Percentiles rank a stretch among this genome's conserved stretches.
Evolutionary conservation across 2,797 vertebrate species (phyloP).

Genomic region (Eulemur coronatus): DNA sequence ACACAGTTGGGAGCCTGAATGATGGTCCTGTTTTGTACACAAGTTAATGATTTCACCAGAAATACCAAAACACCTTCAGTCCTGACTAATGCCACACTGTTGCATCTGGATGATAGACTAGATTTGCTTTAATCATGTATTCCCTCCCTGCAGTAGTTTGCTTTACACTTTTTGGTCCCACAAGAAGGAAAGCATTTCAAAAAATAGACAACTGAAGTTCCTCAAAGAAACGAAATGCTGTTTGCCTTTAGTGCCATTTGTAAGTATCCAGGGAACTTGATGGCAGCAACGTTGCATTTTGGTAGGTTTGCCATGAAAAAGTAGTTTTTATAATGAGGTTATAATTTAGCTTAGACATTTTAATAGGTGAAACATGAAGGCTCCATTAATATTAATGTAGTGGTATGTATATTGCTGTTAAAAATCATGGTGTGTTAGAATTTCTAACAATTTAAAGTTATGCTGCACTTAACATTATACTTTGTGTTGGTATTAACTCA

Average conservation of each 20-base stretch:
- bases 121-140: constrained; percentile 39
- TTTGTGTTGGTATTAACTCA: not conserved
- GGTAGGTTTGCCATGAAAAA: constrained; percentile 39
- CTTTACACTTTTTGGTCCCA: constrained; percentile 6
- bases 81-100: constrained; percentile 29
- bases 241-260: constrained; percentile 56
- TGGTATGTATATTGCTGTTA: not conserved
- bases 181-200: constrained; percentile 55
- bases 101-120: constrained; percentile 33
- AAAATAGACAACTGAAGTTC: constrained; percentile 55
- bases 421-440: not conserved
- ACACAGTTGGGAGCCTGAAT: not conserved
- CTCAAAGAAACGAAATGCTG: constrained; percentile 46
- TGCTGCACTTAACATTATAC: not conserved
- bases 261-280: constrained; percentile 61
- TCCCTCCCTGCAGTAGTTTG: constrained; percentile 28
- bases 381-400: not conserved
- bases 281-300: not conserved
- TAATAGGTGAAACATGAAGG: not conserved
- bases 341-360: constrained; percentile 23
- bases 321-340: constrained; percentile 8
- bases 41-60: constrained; percentile 36
- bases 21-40: constrained; percentile 13
- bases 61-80: not conserved
- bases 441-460: not conserved